These are phyloP conservation scores for Balanococcus diminutus DNA, from an alignment of 2,888 invertebrate species.

Conservation along the genomic window DNA sequence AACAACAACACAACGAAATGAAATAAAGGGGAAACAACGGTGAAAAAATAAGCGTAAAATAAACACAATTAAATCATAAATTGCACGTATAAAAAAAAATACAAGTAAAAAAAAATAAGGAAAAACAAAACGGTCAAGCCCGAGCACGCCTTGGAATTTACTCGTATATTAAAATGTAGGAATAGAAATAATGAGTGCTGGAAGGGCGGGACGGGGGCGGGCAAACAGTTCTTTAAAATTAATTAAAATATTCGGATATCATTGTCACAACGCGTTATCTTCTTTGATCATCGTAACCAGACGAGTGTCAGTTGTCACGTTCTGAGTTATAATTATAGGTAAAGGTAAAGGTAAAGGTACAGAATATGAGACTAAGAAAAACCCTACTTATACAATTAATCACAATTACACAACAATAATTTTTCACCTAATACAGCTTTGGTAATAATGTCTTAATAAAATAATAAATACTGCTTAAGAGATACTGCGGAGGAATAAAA, in stretches of 20 bases:
- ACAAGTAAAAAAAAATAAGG: neutral
- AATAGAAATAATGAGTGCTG: neutral
- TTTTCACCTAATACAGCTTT: constrained; percentile 9
- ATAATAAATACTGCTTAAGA: constrained; percentile 33
- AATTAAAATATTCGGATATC: neutral
- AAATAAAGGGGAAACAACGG: neutral
- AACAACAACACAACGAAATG: constrained; percentile 19
- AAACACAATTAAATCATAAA: neutral
- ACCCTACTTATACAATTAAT: too few species aligned
- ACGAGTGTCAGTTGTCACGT: neutral
- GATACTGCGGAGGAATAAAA: neutral
- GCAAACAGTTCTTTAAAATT: neutral
- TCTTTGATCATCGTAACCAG: neutral
- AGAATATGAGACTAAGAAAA: too few species aligned
- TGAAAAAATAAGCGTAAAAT: constrained; percentile 23
- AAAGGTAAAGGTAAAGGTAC: too few species aligned
- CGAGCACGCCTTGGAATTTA: neutral
- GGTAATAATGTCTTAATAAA: neutral
- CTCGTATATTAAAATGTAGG: neutral
- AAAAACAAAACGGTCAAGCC: neutral
- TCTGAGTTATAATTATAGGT: too few species aligned
- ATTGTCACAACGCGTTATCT: neutral
- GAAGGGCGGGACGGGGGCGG: neutral
- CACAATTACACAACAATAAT: too few species aligned
- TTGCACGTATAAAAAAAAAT: constrained; percentile 25